Percentiles rank a stretch among this genome's conserved stretches.
These are phyloP conservation scores for Torymus auratus DNA, from an alignment of 2,888 invertebrate genomes.

Conservation along the genomic window DNA sequence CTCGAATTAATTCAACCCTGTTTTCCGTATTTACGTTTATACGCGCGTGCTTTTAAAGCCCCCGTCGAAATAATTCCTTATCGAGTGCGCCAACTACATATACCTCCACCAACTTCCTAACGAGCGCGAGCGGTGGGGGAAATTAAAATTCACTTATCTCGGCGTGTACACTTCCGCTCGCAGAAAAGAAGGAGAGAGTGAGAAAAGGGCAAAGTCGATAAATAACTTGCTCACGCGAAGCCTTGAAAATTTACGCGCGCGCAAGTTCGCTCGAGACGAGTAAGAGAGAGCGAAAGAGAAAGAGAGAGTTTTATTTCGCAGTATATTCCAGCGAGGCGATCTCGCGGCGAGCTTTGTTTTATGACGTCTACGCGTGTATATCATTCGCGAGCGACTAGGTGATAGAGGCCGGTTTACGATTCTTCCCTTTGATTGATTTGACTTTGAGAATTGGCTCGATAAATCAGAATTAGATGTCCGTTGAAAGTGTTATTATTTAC, in stretches of 20 bases:
- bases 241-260: slow-evolving; percentile 8
- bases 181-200: neutral
- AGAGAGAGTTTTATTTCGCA: slow-evolving; percentile 7
- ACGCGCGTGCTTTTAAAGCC: neutral
- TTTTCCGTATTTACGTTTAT: neutral
- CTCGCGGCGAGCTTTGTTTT: neutral
- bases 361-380: neutral
- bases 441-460: no score
- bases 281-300: no score
- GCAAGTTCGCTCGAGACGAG: neutral
- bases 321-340: neutral
- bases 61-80: slow-evolving; percentile 14
- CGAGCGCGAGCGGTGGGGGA: neutral
- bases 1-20: neutral
- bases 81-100: neutral
- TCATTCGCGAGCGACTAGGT: neutral
- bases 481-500: no score
- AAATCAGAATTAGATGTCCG: no score
- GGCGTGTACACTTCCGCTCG: neutral
- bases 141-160: slow-evolving; percentile 22
- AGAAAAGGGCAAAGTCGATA: slow-evolving; percentile 6
- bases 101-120: no score
- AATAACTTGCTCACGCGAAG: slow-evolving; percentile 1
- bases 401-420: no score
- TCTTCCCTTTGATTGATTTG: no score